phyloP scores from a whole-genome alignment of 2,888 invertebrate genomes.

The Clepsis dumicolana region DNA sequence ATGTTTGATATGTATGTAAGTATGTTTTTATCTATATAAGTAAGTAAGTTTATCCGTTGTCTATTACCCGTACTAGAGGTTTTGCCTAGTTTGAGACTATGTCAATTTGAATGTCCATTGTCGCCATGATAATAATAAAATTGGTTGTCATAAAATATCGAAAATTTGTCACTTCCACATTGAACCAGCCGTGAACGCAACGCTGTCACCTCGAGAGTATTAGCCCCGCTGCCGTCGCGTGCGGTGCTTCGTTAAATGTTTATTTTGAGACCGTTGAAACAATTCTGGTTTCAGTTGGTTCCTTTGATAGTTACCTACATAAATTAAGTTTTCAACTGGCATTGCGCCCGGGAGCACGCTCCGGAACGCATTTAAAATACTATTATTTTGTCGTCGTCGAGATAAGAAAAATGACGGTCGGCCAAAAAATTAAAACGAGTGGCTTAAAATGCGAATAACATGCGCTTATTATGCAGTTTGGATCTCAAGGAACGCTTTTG shows the following conservation, averaged over 20 bases:
- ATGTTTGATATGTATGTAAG: too few relatives aligned
- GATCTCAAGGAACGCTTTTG: too few relatives aligned
- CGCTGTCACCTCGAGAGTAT: too few relatives aligned
- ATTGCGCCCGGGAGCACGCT: conserved; percentile 27
- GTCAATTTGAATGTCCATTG: too few relatives aligned
- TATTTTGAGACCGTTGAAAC: not conserved
- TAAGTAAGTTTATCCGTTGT: too few relatives aligned
- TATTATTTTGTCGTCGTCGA: conserved; percentile 26
- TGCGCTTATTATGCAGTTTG: not conserved
- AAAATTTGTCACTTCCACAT: too few relatives aligned
- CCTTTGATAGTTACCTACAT: conserved; percentile 1
- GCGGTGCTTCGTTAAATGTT: not conserved
- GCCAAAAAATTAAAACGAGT: conserved; percentile 17
- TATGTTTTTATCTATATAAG: too few relatives aligned
- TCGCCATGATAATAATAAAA: too few relatives aligned
- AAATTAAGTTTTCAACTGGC: conserved; percentile 28
- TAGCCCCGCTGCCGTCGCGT: not conserved
- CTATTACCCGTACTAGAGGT: too few relatives aligned
- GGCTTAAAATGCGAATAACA: conserved; percentile 18
- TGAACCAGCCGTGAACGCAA: too few relatives aligned
- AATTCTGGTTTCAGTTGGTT: not conserved
- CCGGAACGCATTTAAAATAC: conserved; percentile 38
- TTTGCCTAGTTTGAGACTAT: too few relatives aligned
- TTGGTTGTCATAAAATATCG: too few relatives aligned
- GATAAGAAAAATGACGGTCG: conserved; percentile 37